These are phyloP conservation scores for Philhelius pedissequus DNA, from an alignment of 2,888 invertebrate species.

Conservation along the genomic window DNA sequence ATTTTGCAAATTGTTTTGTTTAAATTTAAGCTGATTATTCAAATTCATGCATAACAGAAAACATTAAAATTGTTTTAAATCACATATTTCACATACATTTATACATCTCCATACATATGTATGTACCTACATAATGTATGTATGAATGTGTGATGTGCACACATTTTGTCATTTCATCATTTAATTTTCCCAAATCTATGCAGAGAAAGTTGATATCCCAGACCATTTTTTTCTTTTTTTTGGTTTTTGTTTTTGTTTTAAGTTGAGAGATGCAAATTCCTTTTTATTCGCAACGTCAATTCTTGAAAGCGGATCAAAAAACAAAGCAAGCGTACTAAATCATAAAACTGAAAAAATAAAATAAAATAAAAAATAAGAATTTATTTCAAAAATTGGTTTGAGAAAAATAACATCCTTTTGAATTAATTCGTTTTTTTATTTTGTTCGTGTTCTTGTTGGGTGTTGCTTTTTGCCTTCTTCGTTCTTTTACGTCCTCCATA, in stretches of 20 bases:
- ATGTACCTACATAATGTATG: not conserved
- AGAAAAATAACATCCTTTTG: conserved; percentile 24
- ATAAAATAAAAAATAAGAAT: not conserved
- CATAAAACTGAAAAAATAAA: not conserved
- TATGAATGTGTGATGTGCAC: not conserved
- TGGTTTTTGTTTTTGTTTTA: not conserved
- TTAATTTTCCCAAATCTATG: not conserved
- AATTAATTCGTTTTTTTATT: conserved; percentile 20
- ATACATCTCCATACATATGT: no score
- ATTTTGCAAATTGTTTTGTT: not conserved
- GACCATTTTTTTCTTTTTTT: not conserved
- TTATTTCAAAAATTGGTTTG: not conserved
- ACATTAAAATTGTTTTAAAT: not conserved
- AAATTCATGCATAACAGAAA: not conserved
- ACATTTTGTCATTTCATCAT: not conserved
- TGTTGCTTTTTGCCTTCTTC: not conserved
- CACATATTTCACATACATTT: not conserved
- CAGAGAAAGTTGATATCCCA: conserved; percentile 3
- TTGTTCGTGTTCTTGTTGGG: no score
- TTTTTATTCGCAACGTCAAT: conserved; percentile 7
- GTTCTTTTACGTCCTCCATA: not conserved
- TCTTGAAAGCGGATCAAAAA: conserved; percentile 22
- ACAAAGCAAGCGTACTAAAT: conserved; percentile 20
- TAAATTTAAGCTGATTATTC: not conserved
- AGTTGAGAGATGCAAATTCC: conserved; percentile 13